Evolutionary conservation across 2,113 vertebrate genomes (phyloP).

Genomic region (Crypturellus undulatus): DNA sequence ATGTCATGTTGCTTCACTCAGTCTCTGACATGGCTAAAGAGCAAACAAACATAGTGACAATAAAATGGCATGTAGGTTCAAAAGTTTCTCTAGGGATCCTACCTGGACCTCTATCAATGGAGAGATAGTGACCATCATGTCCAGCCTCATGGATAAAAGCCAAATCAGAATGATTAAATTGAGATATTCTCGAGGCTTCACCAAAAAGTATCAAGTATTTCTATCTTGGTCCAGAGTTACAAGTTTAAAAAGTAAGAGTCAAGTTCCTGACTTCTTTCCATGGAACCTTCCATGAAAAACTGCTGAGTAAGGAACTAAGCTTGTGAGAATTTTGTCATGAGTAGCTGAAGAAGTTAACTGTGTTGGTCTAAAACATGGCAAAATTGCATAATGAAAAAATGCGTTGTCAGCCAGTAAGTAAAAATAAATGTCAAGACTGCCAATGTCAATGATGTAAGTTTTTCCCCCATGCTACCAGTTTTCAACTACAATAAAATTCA

Average conservation of each 20-base stretch:
- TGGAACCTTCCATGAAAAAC: background rate
- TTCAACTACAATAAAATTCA: slow-evolving; percentile 58
- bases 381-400: slow-evolving; percentile 7
- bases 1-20: background rate
- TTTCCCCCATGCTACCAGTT: slow-evolving; percentile 19
- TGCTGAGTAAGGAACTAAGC: background rate
- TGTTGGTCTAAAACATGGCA: background rate
- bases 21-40: background rate
- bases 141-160: background rate
- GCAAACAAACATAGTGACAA: background rate
- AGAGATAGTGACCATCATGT: background rate
- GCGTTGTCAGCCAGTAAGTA: background rate
- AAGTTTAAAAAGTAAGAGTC: background rate
- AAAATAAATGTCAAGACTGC: slow-evolving; percentile 19
- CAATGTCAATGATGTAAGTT: background rate
- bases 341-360: slow-evolving; percentile 3
- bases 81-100: background rate
- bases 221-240: background rate
- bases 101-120: background rate
- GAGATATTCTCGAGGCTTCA: background rate
- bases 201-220: background rate
- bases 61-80: background rate
- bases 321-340: background rate
- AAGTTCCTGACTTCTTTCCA: background rate
- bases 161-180: background rate